Evolutionary conservation across 2,888 invertebrate species (phyloP), one percentile per base, ranked within the genome.

Genomic region (Drosophila pseudotalamancana): DNA sequence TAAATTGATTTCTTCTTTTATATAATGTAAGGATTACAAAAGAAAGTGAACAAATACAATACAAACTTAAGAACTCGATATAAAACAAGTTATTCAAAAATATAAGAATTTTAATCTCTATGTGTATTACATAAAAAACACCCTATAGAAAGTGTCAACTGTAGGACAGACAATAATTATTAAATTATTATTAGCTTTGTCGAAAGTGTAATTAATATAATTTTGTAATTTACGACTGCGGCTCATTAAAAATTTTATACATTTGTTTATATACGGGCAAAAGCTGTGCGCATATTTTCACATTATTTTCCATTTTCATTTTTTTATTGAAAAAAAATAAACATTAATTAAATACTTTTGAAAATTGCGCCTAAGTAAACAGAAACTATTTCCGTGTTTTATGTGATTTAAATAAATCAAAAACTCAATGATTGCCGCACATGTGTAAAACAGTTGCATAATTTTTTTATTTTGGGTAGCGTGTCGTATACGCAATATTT

Each of bases 1-100:
- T 4, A 14, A 18, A 19, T 14, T 42, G 40, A 21, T 12, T 5
- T 27, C 18, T 34, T 14, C 11, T 32, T 3, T 18, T 5, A 34
- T 18, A 25, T 25, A 4, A 57, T 29, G 69, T 69, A 68, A 74
- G 69, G 51, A 72, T 55, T 64, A 31, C 16, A 3, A 9, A n/a
- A 16, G 2, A 11, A 11, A 35, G 12, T 39, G 12, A 12, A 27
- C 3, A 6, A 23, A 23, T 23, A 23, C 4, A 6, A 23, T 9
- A n/a, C n/a, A n/a, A n/a, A n/a, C n/a, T n/a, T n/a, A n/a, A n/a
- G n/a, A n/a, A n/a, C n/a, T n/a, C n/a, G n/a, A n/a, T n/a, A n/a
- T n/a, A n/a, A n/a, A n/a, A n/a, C n/a, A n/a, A n/a, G n/a, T n/a
- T n/a, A n/a, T n/a, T n/a, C n/a, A n/a, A n/a, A n/a, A n/a, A n/a